Base-by-base conservation (phyloP, 1,140 invertebrate genomes). In the Meloidogyne floridensis region DNA sequence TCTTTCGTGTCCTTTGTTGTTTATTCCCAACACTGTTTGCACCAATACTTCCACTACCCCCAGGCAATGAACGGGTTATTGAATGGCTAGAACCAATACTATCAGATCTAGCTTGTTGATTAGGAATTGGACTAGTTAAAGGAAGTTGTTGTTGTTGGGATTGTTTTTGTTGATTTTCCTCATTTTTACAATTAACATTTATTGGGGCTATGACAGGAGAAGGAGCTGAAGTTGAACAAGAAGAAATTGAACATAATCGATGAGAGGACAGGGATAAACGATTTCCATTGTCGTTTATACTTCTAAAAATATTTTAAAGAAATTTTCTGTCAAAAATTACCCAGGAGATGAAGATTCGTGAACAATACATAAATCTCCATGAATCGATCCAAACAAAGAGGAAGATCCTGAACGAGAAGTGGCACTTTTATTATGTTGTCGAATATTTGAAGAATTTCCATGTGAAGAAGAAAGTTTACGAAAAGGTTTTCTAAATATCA, bases 401-500 rank as follows among this genome's bases (percentile, higher is more conserved):
- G 80, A 76, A 47, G 72, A 59, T 3, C 80, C 13, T 4, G 74
- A 78, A 56, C 75, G 81, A 70, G 47, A 20, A 8, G 18, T 51
- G 75, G 32, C 43, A 20, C 5, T 70, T 72, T 43, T 15, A 70
- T 53, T 80, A 70, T 56, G 72, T 70, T 79, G 77, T 5, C 42
- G 77, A 47, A 71, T 51, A 11, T 59, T 77, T 47, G 59, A 51
- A 72, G 78, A 73, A n/a, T 18, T 71, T 20, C 69, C 54, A 72
- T 80, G 77, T 9, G 47, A 42, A 10, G 70, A 51, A 10, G 71
- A 75, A 53, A 82, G 53, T 47, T 82, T 82, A 8, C 81, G 81
- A 47, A 82, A 81, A 13, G 81, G 81, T 7, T 82, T 82, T 43
- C 81, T 82, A 69, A 73, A 82, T 81, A 83, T 9, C 1, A 51